Base-by-base conservation (phyloP, 2,888 invertebrate species). In the Apotomis turbidana region DNA sequence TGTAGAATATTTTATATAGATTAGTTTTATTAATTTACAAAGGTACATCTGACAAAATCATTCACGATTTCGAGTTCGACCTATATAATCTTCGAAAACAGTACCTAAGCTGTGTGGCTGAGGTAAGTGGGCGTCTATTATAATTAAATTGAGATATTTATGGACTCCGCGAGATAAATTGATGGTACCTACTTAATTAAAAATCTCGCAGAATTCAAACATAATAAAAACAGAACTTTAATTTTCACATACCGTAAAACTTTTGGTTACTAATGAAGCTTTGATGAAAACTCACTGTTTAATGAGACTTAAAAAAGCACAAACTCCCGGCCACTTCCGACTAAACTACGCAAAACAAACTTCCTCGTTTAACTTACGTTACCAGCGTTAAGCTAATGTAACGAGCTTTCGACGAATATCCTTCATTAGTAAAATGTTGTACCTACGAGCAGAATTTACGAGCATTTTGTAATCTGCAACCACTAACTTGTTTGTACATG, bases 321-420 rank as follows among this genome's bases (percentile, higher is more conserved):
- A 67, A 61, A 36, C 60, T 51, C n/a, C 36, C 38, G 15, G 54
- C 62, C 64, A 55, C 60, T 71, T 67, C 71, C 71, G 49, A 60
- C 49, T 63, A 27, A 70, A 59, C 70, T 70, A 57, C 51, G 63
- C 58, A 13, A 67, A 58, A 71, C 64, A 66, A 70, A 71, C 66
- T 71, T 71, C 55, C 46, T 12, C 41, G 49, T 9, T 13, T 46
- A 57, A 61, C 60, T 67, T 41, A 67, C 60, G 66, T 61, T 71
- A 41, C 60, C 13, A 55, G 54, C 55, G 55, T 60, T 67, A 64
- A 59, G 66, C 66, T 61, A 61, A 71, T 61, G 71, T 61, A 49
- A 66, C 60, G 15, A 49, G 49, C 38, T 60, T 62, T 59, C 52
- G 54, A 49, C 51, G 59, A 55, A 66, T 41, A 61, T 66, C 46